These are phyloP conservation scores for Hapalemur alaotrensis DNA, from an alignment of 2,797 vertebrate species.

Conservation along the genomic window DNA sequence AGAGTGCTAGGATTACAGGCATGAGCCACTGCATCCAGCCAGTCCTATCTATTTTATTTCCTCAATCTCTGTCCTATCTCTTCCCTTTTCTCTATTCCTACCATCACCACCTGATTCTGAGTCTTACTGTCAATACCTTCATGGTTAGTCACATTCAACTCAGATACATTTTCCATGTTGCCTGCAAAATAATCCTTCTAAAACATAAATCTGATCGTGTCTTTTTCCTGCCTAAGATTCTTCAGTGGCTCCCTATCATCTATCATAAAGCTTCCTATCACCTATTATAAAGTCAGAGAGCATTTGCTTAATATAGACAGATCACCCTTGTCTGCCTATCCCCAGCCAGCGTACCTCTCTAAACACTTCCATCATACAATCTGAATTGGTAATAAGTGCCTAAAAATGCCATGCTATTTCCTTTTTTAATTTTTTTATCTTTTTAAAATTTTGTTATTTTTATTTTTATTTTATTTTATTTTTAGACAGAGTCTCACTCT, in stretches of 20 bases:
- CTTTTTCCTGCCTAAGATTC: constrained; percentile 1
- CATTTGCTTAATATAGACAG: constrained; percentile 24
- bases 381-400: constrained; percentile 19
- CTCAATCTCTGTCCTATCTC: background rate
- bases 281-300: constrained; percentile 4
- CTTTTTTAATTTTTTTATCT: background rate
- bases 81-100: background rate
- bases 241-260: background rate
- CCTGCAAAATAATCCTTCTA: constrained; percentile 37
- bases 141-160: constrained; percentile 23
- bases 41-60: constrained; percentile 27
- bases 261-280: background rate
- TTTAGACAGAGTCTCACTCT: too few relatives aligned
- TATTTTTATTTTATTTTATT: too few relatives aligned
- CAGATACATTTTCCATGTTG: constrained; percentile 8
- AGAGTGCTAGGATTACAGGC: too few relatives aligned
- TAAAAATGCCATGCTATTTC: constrained; percentile 29
- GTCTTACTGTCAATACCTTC: background rate
- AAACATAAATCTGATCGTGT: constrained; percentile 18
- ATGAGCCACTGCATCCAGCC: too few relatives aligned
- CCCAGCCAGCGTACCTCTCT: background rate
- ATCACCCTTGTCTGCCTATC: background rate
- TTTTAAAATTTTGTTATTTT: background rate
- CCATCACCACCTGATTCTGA: background rate
- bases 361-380: constrained; percentile 32